Evolutionary conservation across 2,888 invertebrate genomes (phyloP).

Genomic region (Phengaris alcon): DNA sequence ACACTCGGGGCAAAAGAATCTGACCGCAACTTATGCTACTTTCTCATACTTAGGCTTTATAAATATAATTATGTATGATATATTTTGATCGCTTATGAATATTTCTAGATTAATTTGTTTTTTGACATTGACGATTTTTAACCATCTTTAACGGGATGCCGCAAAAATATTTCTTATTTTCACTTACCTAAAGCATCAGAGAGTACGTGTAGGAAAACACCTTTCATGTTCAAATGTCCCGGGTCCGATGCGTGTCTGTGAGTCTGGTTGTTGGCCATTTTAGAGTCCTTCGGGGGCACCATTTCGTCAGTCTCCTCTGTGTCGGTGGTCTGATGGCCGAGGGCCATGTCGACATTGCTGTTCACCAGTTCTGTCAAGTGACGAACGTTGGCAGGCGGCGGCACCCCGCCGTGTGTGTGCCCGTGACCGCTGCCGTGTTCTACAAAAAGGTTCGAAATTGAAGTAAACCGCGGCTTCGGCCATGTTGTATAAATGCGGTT

Average conservation of each 20-base stretch:
- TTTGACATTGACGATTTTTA: too few relatives aligned
- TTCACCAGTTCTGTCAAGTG: slow-evolving; percentile 72
- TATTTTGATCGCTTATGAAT: too few relatives aligned
- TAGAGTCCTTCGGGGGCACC: slow-evolving; percentile 57
- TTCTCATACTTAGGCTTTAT: too few relatives aligned
- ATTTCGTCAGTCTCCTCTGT: slow-evolving; percentile 71
- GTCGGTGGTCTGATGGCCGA: slow-evolving; percentile 68
- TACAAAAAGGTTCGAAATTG: slow-evolving; percentile 49
- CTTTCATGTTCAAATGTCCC: slow-evolving; percentile 98
- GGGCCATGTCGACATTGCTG: slow-evolving; percentile 72
- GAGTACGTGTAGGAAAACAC: slow-evolving; percentile 98
- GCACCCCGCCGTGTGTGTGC: slow-evolving; percentile 81
- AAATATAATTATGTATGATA: too few relatives aligned
- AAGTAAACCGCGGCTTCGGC: neutral
- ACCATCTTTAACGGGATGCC: too few relatives aligned
- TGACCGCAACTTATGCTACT: too few relatives aligned
- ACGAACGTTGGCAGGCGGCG: slow-evolving; percentile 69
- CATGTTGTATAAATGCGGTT: too few relatives aligned
- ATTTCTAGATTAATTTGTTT: too few relatives aligned
- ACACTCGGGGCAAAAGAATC: too few relatives aligned
- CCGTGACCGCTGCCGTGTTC: slow-evolving; percentile 87
- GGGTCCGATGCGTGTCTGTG: slow-evolving; percentile 71
- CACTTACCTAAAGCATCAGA: slow-evolving; percentile 95
- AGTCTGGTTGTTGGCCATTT: slow-evolving; percentile 56
- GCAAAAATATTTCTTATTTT: too few relatives aligned